Evolutionary conservation across 1,140 invertebrate genomes (phyloP).

Genomic region (Procambarus clarkii): DNA sequence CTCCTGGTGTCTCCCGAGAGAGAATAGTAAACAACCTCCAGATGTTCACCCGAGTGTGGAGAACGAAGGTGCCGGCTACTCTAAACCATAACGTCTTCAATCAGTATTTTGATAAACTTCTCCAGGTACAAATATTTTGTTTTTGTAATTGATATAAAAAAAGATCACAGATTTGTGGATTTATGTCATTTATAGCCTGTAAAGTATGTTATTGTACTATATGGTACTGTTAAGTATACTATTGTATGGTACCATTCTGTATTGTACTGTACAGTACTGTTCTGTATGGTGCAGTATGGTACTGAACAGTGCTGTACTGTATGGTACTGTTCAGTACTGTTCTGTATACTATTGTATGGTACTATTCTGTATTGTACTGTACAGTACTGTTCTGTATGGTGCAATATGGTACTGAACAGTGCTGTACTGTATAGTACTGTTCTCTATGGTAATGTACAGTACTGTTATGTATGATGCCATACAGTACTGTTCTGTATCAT

Average conservation of each 20-base stretch:
- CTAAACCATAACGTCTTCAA: conserved; percentile 73
- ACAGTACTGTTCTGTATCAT: too few species aligned
- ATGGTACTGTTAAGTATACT: neutral
- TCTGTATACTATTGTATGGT: too few species aligned
- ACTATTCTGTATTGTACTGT: neutral
- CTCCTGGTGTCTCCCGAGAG: conserved; percentile 82
- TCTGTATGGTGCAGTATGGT: neutral
- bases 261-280: neutral
- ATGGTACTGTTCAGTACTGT: neutral
- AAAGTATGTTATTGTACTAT: too few species aligned
- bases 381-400: neutral
- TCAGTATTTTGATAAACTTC: conserved; percentile 82
- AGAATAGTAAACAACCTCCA: conserved; percentile 78
- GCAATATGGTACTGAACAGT: too few species aligned
- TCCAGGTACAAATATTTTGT: conserved; percentile 78
- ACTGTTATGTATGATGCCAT: neutral
- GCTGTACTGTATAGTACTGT: neutral
- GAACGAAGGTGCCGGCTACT: conserved; percentile 81
- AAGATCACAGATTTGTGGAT: neutral
- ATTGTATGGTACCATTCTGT: neutral
- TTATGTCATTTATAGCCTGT: neutral
- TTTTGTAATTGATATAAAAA: too few species aligned
- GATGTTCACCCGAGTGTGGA: conserved; percentile 91
- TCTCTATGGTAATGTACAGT: neutral
- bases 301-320: neutral